Conservation (phyloP, 2,113 vertebrate species). For the Brachyhypopomus occidentalis region DNA sequence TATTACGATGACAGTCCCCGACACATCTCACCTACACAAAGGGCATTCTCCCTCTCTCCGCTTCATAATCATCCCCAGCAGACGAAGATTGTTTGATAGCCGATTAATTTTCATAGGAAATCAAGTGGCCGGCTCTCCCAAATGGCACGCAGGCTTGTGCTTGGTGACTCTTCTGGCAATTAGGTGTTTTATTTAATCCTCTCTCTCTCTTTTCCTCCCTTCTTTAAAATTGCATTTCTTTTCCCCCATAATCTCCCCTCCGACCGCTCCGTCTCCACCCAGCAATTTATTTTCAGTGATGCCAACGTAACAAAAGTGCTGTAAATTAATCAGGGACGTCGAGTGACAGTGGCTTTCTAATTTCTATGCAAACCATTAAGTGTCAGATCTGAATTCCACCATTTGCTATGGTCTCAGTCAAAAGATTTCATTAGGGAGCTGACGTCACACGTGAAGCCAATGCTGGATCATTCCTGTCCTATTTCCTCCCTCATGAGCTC, state of each 20-base stretch:
- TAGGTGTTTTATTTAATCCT: slow-evolving; percentile 96
- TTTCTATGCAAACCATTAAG: slow-evolving; percentile 93
- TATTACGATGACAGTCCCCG: slow-evolving; percentile 99
- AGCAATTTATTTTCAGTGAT: slow-evolving; percentile 77
- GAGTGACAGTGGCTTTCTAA: slow-evolving; percentile 76
- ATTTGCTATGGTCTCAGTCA: slow-evolving; percentile 92
- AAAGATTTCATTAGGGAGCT: slow-evolving; percentile 89
- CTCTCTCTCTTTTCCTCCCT: slow-evolving; percentile 42
- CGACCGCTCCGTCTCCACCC: slow-evolving; percentile 65
- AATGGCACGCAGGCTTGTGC: slow-evolving; percentile 78
- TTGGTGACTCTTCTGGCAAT: slow-evolving; percentile 90
- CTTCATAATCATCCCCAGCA: slow-evolving; percentile 99
- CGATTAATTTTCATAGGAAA: slow-evolving; percentile 99
- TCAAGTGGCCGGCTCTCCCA: slow-evolving; percentile 90
- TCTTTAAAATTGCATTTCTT: slow-evolving; percentile 83
- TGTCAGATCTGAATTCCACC: slow-evolving; percentile 94
- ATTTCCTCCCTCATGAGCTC: slow-evolving; percentile 84
- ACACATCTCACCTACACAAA: slow-evolving; percentile 99
- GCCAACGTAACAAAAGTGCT: slow-evolving; percentile 75
- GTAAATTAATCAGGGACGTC: slow-evolving; percentile 87
- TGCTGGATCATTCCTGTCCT: slow-evolving; percentile 80
- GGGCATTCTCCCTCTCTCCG: slow-evolving; percentile 92
- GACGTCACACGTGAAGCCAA: slow-evolving; percentile 79
- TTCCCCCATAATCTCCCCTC: slow-evolving; percentile 59
- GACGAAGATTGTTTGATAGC: slow-evolving; percentile 99